A percentile compares a stretch with the other conserved stretches of the same genome.
phyloP scores from a whole-genome alignment of 2,113 vertebrate species.

The Potamarius usumacintae region DNA sequence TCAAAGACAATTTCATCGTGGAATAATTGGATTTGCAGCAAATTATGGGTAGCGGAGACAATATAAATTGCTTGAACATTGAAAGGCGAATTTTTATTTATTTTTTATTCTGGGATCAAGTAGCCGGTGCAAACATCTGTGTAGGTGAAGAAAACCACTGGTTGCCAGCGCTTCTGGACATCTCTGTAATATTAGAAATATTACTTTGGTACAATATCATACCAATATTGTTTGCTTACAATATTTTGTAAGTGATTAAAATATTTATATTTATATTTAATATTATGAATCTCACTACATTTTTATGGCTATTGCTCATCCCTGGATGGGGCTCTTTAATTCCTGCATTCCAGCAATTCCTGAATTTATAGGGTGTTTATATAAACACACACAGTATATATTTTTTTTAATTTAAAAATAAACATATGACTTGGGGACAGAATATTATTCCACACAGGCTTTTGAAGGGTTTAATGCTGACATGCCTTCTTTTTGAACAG shows the following conservation, averaged over 20 bases:
- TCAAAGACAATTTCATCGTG: too few relatives aligned
- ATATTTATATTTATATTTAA: neutral
- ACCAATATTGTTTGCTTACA: neutral
- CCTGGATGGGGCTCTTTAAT: neutral
- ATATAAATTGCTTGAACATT: too few relatives aligned
- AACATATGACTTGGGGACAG: neutral
- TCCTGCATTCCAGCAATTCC: neutral
- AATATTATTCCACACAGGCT: neutral
- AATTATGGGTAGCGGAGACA: too few relatives aligned
- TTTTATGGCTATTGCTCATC: neutral
- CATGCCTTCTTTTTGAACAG: slow-evolving; percentile 34
- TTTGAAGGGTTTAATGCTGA: slow-evolving; percentile 37
- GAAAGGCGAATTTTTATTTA: too few relatives aligned
- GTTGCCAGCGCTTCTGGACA: too few relatives aligned
- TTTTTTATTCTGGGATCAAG: too few relatives aligned
- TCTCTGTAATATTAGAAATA: neutral
- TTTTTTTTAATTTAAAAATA: slow-evolving; percentile 1
- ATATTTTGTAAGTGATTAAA: neutral
- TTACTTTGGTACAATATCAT: neutral
- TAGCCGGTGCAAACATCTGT: too few relatives aligned
- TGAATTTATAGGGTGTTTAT: slow-evolving; percentile 2
- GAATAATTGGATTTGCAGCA: too few relatives aligned
- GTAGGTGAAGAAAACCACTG: too few relatives aligned
- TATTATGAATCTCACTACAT: neutral
- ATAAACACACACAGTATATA: too few relatives aligned